A percentile compares a stretch with the other conserved stretches of the same genome.
These are phyloP conservation scores for Tuta absoluta DNA, from an alignment of 2,888 invertebrate species.

Conservation along the genomic window DNA sequence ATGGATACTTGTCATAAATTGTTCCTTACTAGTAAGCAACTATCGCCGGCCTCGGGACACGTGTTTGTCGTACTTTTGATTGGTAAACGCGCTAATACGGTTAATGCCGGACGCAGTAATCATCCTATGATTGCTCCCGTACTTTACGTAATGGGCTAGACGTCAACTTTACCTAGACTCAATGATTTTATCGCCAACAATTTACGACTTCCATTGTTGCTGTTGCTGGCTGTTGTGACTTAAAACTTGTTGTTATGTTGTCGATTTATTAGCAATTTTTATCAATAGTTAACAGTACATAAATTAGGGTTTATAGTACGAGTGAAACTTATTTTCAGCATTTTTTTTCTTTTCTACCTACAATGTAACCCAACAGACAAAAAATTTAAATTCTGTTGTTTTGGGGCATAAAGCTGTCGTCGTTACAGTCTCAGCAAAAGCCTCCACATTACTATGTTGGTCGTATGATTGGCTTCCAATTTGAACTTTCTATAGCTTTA, in stretches of 20 bases:
- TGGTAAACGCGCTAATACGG: constrained; percentile 61
- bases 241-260: neutral
- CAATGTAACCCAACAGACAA: too few relatives aligned
- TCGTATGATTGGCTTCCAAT: too few relatives aligned
- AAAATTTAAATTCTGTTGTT: too few relatives aligned
- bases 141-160: constrained; percentile 65
- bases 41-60: constrained; percentile 14
- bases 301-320: too few relatives aligned
- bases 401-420: too few relatives aligned
- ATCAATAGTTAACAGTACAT: too few relatives aligned
- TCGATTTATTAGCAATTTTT: neutral
- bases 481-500: too few relatives aligned
- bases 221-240: constrained; percentile 31
- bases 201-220: constrained; percentile 45
- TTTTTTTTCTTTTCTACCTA: too few relatives aligned
- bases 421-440: too few relatives aligned
- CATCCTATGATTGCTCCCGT: constrained; percentile 70
- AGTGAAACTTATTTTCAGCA: too few relatives aligned
- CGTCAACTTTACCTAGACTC: constrained; percentile 63
- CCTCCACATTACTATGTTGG: too few relatives aligned
- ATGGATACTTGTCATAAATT: too few relatives aligned
- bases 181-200: constrained; percentile 54
- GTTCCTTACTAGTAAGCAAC: neutral
- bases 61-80: constrained; percentile 52
- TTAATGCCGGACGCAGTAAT: constrained; percentile 71